These are phyloP conservation scores for Monopterus albus DNA, from an alignment of 2,113 vertebrate genomes.

Conservation along the genomic window DNA sequence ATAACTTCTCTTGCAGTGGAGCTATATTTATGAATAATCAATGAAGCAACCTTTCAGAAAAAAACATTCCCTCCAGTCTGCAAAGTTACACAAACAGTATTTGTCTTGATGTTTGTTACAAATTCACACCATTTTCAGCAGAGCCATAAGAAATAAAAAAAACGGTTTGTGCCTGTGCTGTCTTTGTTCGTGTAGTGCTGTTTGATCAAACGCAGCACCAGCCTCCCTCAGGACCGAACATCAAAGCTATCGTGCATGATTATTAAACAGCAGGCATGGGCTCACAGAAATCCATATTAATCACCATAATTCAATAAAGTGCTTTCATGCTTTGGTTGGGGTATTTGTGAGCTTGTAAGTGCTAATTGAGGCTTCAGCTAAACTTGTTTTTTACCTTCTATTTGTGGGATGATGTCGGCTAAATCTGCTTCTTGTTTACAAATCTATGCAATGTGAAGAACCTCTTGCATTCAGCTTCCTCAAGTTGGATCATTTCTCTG, in stretches of 20 bases:
- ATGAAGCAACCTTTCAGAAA: slow-evolving; percentile 23
- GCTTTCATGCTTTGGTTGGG: slow-evolving; percentile 46
- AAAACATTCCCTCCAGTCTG: slow-evolving; percentile 2
- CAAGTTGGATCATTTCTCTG: neutral
- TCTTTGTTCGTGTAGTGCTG: slow-evolving; percentile 2
- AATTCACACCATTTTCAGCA: slow-evolving; percentile 37
- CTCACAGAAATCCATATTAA: slow-evolving; percentile 34
- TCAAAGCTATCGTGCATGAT: slow-evolving; percentile 26
- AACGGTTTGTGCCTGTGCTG: slow-evolving; percentile 5
- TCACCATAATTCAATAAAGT: slow-evolving; percentile 34
- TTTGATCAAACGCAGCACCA: slow-evolving; percentile 36
- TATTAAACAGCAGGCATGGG: slow-evolving; percentile 28
- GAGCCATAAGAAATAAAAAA: too few species aligned
- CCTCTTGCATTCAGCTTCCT: neutral
- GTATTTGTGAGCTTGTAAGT: neutral
- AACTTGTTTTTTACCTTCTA: slow-evolving; percentile 7
- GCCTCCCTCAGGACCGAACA: slow-evolving; percentile 20
- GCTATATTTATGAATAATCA: slow-evolving; percentile 59
- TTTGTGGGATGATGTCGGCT: neutral
- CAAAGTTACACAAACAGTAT: neutral
- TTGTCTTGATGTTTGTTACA: neutral
- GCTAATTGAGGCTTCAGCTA: slow-evolving; percentile 24
- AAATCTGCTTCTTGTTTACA: slow-evolving; percentile 47
- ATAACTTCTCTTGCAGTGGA: slow-evolving; percentile 19
- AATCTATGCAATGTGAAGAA: neutral